phyloP scores from a whole-genome alignment of 2,797 vertebrate species.

The Streptopelia turtur region DNA sequence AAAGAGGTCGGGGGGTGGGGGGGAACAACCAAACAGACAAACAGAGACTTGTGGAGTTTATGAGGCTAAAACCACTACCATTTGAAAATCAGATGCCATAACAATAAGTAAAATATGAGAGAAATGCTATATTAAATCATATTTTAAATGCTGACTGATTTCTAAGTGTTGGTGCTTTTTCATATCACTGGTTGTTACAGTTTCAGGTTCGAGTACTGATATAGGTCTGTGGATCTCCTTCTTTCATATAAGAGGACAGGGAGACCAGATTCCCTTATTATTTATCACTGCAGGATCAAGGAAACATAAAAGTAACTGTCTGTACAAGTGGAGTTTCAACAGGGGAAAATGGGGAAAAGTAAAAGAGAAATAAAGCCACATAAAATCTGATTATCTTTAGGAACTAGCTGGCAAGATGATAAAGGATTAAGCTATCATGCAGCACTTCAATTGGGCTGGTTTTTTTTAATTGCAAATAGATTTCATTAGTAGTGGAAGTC shows the following conservation, averaged over 20 bases:
- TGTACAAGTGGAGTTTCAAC: neutral
- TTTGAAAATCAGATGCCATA: neutral
- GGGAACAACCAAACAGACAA: no score
- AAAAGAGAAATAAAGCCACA: neutral
- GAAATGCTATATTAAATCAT: neutral
- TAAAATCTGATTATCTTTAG: neutral
- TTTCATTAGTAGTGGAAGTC: conserved; percentile 30
- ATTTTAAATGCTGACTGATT: neutral
- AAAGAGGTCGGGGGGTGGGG: neutral
- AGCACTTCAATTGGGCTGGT: neutral
- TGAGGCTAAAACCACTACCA: neutral
- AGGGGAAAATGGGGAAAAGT: neutral
- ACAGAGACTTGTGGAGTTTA: neutral
- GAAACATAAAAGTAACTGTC: neutral
- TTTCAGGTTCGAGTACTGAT: neutral
- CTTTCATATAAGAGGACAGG: neutral
- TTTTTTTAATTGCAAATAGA: conserved; percentile 4
- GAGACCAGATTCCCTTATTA: neutral
- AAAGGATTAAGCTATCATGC: neutral
- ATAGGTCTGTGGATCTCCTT: neutral
- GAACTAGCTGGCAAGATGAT: neutral
- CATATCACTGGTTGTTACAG: neutral
- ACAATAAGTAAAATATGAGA: neutral
- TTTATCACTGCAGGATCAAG: neutral
- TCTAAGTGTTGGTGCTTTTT: neutral